phyloP scores from a whole-genome alignment of 2,113 vertebrate genomes.

The Jacana jacana region DNA sequence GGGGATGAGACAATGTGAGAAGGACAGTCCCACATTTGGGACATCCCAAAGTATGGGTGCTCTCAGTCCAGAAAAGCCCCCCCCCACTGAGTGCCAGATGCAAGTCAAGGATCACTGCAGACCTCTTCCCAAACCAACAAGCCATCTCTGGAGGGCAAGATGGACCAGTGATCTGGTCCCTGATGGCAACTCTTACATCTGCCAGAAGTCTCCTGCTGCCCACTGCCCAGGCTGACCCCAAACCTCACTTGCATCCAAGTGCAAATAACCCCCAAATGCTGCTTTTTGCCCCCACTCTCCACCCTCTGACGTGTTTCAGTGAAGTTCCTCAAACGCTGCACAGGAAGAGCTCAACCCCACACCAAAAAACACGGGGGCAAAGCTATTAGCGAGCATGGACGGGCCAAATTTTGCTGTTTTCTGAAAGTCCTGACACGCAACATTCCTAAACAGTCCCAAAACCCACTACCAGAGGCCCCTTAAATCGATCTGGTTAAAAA shows the following conservation, averaged over 20 bases:
- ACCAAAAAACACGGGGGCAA: not conserved
- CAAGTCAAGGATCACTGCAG: not conserved
- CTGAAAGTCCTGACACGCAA: fast-evolving
- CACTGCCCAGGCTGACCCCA: not conserved
- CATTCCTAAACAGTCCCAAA: not conserved
- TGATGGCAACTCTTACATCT: not conserved
- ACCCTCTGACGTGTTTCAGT: fast-evolving
- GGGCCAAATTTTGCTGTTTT: not conserved
- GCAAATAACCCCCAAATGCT: not conserved
- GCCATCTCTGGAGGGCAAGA: not conserved
- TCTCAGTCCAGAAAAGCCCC: not conserved
- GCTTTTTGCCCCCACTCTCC: not conserved
- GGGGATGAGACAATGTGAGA: not conserved
- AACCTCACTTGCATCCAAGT: not conserved
- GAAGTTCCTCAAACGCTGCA: not conserved
- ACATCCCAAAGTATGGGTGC: not conserved
- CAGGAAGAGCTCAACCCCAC: not conserved
- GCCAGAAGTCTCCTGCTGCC: not conserved
- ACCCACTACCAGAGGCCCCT: not conserved
- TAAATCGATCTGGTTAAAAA: not conserved
- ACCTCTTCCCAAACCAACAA: not conserved
- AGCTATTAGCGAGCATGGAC: not conserved
- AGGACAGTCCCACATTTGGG: not conserved
- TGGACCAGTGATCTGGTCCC: not conserved
- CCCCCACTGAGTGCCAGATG: not conserved